Base-by-base conservation (phyloP, 2,113 vertebrate genomes). In the Takifugu bimaculatus region DNA sequence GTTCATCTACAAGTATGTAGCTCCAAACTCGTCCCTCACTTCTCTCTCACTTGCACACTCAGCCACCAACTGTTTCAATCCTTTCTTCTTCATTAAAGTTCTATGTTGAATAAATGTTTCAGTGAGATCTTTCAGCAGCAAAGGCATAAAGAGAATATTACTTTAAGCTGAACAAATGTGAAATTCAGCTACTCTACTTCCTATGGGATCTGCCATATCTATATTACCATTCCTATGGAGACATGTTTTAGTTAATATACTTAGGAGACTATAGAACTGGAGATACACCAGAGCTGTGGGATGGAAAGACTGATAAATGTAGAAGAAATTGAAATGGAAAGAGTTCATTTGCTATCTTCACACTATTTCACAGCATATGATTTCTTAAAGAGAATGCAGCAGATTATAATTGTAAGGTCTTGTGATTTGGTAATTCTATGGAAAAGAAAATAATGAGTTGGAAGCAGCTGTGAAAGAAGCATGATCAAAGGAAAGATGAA, bases 41-140 rank as follows among this genome's bases (percentile, higher is more conserved):
- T 2, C 20, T 26, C n/a, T 60, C 44, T 43, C 73, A 68, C 74
- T 57, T 70, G 63, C 48, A 68, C 11, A 32, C 52, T 50, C 44
- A 43, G 28, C 62, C 60, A 73, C 39, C 3, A 20, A 20, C 20
- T 60, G 47, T 69, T 12, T 2, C 60, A 39, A 29, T 48, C 53
- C 44, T 49, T 50, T 57, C 32, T 32, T 39, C 62, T 53, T 81
- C 76, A 83, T 87, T 83, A 81, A 80, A 80, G 47, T 65, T 76
- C 71, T 15, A 78, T 71, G 65, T 82, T 81, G 68, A 78, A 85
- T 84, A 72, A 79, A 85, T 82, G 67, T 85, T 84, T 82, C 54
- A 82, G 27, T 20, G 57, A 50, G 54, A 73, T 74, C 61, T 59
- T 56, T 32, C 47, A 55, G 51, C 52, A 25, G 29, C 39, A 3